A percentile compares a stretch with the other conserved stretches of the same genome.
phyloP scores from a whole-genome alignment of 2,888 invertebrate species.

The Leptopilina drosophilae region DNA sequence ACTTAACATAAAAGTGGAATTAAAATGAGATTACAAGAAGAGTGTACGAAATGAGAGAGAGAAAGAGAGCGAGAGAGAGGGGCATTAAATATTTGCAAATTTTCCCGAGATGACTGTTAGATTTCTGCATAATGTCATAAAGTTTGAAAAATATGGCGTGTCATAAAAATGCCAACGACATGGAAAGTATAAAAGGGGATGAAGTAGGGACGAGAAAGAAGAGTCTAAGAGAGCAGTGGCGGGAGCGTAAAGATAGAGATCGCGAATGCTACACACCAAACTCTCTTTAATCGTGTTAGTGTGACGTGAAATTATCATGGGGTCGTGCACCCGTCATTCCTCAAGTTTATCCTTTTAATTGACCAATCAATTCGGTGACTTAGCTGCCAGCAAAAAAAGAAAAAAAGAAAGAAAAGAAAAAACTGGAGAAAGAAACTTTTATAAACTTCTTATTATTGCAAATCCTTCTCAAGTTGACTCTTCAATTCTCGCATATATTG shows the following conservation, averaged over 20 bases:
- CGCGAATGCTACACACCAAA: conserved; percentile 4
- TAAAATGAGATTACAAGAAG: conserved; percentile 21
- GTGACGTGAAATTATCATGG: conserved; percentile 16
- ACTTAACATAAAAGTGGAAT: conserved; percentile 25
- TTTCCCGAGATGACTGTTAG: conserved; percentile 12
- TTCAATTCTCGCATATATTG: no score
- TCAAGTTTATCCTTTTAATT: conserved; percentile 13
- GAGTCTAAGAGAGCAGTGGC: conserved; percentile 12
- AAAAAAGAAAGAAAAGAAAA: no score
- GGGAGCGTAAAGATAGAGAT: conserved; percentile 24
- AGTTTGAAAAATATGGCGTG: conserved; percentile 15
- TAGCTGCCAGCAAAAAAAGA: not conserved
- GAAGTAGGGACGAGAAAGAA: not conserved
- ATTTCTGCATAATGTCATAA: conserved; percentile 36
- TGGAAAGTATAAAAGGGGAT: conserved; percentile 8
- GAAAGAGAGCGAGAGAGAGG: not conserved
- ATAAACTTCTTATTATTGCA: not conserved
- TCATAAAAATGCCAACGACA: conserved; percentile 33
- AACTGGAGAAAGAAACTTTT: no score
- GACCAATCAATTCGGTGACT: conserved; percentile 17
- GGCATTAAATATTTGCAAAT: conserved; percentile 30
- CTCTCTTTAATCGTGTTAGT: not conserved
- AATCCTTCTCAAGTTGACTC: not conserved
- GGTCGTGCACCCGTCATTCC: conserved; percentile 30
- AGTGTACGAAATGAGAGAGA: no score